Conservation (phyloP, 2,797 vertebrate species). For the Tiaroga cobitis region DNA sequence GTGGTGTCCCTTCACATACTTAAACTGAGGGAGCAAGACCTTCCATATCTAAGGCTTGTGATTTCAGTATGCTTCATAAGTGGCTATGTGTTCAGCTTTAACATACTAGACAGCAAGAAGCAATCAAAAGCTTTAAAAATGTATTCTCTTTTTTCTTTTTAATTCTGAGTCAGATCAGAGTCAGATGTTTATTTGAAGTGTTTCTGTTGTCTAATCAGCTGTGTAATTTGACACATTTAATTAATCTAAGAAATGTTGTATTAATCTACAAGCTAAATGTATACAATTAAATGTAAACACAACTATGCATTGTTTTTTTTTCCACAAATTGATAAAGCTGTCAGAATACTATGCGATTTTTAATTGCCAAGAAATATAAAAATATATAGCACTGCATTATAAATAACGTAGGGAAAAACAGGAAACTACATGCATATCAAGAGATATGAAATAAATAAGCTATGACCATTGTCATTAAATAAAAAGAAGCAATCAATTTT, state of each 20-base stretch:
- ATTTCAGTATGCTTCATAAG: conserved; percentile 22
- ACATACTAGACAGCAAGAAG: conserved; percentile 13
- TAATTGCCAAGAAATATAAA: neutral
- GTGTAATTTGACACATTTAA: neutral
- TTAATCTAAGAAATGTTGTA: neutral
- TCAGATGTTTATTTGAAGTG: conserved; percentile 13
- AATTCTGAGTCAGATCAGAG: neutral
- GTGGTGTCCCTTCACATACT: neutral
- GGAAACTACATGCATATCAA: neutral
- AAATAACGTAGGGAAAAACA: neutral
- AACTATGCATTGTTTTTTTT: neutral
- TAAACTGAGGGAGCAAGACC: neutral
- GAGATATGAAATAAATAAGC: neutral
- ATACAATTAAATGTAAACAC: conserved; percentile 14
- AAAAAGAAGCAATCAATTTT: neutral
- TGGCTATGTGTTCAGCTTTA: conserved; percentile 19
- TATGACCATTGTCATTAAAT: neutral
- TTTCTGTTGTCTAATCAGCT: neutral
- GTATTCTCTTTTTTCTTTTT: neutral
- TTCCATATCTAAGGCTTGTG: conserved; percentile 5
- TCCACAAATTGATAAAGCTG: neutral
- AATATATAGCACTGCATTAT: neutral
- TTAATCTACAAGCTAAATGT: conserved; percentile 1
- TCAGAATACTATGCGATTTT: neutral
- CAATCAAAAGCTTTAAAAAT: neutral